phyloP scores from a whole-genome alignment of 2,113 vertebrate genomes.

The Brevimyrus niger region DNA sequence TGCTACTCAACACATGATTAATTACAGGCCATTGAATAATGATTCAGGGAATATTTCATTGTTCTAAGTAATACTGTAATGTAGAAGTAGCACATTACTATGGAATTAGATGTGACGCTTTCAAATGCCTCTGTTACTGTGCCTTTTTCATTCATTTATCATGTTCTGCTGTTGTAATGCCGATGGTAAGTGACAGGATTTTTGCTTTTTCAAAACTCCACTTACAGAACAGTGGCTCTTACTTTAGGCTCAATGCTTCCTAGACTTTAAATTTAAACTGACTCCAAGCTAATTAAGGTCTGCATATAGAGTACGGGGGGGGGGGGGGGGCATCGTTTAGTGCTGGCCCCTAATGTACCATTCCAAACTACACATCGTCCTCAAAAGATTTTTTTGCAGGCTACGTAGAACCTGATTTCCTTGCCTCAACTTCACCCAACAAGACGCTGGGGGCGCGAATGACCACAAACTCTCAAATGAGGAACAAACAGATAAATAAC shows the following conservation, averaged over 20 bases:
- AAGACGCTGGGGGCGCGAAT: constrained; percentile 1
- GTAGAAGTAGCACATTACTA: neutral
- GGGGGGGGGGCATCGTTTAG: constrained; percentile 55
- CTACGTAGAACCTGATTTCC: constrained; percentile 51
- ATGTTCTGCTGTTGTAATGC: constrained; percentile 49
- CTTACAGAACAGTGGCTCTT: constrained; percentile 66
- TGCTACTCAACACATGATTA: neutral
- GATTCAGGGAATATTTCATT: neutral
- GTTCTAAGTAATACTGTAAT: neutral
- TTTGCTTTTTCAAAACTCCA: constrained; percentile 57
- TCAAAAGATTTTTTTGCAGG: constrained; percentile 63
- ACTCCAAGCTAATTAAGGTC: constrained; percentile 67
- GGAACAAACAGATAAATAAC: neutral
- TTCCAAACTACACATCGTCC: constrained; percentile 65
- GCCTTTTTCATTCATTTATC: constrained; percentile 54
- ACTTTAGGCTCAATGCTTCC: constrained; percentile 62
- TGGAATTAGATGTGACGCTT: constrained; percentile 44
- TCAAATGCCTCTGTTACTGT: constrained; percentile 55
- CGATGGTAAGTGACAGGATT: constrained; percentile 65
- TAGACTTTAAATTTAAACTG: constrained; percentile 65
- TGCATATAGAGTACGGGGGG: constrained; percentile 48
- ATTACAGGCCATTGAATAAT: neutral
- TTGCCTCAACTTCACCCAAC: constrained; percentile 7
- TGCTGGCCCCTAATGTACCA: constrained; percentile 62
- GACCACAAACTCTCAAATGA: neutral